Base-by-base conservation (phyloP, 2,797 vertebrate species). In the Gobio occitaniae region DNA sequence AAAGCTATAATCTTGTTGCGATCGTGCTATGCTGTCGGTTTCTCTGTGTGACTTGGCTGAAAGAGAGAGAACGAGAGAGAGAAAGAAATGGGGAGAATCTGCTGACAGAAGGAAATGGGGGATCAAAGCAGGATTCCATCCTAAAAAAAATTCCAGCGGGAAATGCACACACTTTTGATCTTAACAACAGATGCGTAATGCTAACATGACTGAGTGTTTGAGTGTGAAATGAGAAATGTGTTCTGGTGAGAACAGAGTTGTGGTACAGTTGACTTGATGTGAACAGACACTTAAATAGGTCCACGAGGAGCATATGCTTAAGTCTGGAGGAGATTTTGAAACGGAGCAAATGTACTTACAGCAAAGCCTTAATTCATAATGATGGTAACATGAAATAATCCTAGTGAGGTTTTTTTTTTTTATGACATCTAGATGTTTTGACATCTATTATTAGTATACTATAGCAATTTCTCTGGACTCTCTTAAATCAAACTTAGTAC, bases 101-200 rank as follows among this genome's bases (percentile, higher is more conserved):
- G 84, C 87, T 86, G 84, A 86, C 87, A 85, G 84, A 76, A 72
- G 81, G 75, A 86, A 88, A 85, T 63, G n/a, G 65, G 41, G 80
- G 80, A 83, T 87, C 84, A 87, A 87, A 88, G 86, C 77, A 72
- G 77, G 63, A 89, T 83, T 78, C 70, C 41, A 16, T 83, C 85
- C 78, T 83, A 74, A 70, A 74, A 69, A 44, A 69, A 47, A 77
- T 19, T 86, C 87, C 77, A 12, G 11, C 8, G 80, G 85, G 86
- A 85, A 86, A 88, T 83, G 56, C 69, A 47, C 50, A 75, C 32
- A 69, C 66, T 83, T 90, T 86, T 86, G 80, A 90, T 90, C 87
- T 87, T 74, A 82, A 89, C 87, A 89, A 88, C 85, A 84, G 83
- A 83, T 47, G 76, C 63, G 80, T 69, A 81, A 61, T 25, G 17